Evolutionary conservation across 2,888 invertebrate species (phyloP).

Genomic region (Andricus curvator): DNA sequence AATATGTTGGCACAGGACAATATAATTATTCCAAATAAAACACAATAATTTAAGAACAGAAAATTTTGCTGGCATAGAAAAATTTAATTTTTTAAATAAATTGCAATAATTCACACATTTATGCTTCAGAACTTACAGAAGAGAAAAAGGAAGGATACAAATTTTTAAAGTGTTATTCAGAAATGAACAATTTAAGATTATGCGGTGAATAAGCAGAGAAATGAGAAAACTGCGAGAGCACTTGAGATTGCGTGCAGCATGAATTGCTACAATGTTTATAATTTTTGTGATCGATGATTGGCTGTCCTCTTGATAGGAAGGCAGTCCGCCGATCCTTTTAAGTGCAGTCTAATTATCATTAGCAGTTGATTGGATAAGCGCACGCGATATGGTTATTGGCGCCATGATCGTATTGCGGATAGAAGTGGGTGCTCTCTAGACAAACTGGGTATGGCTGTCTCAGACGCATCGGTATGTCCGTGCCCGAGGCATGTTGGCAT

Average conservation of each 20-base stretch:
- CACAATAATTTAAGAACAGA: no score
- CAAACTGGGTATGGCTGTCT: conserved; percentile 36
- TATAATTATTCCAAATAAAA: no score
- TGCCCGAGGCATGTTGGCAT: conserved; percentile 29
- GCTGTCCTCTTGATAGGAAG: neutral
- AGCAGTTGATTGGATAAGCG: conserved; percentile 36
- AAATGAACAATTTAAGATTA: neutral
- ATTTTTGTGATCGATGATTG: conserved; percentile 30
- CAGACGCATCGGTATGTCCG: conserved; percentile 35
- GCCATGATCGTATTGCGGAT: conserved; percentile 34
- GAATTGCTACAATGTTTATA: neutral
- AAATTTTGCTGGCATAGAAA: no score
- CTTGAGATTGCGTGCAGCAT: neutral
- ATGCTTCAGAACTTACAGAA: no score
- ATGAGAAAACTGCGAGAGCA: neutral
- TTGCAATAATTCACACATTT: no score
- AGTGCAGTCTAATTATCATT: conserved; percentile 39
- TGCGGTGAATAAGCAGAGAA: conserved; percentile 1
- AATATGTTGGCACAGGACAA: no score
- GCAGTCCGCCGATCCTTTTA: conserved; percentile 32
- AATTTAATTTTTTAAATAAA: no score
- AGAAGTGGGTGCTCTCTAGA: conserved; percentile 38
- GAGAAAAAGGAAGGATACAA: no score
- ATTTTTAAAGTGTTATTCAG: neutral
- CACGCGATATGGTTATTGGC: conserved; percentile 39